A percentile compares a stretch with the other conserved stretches of the same genome.
Evolutionary conservation across 92 coral and sea anemone genomes (phyloP).

Genomic region (Meandrina meandrites): DNA sequence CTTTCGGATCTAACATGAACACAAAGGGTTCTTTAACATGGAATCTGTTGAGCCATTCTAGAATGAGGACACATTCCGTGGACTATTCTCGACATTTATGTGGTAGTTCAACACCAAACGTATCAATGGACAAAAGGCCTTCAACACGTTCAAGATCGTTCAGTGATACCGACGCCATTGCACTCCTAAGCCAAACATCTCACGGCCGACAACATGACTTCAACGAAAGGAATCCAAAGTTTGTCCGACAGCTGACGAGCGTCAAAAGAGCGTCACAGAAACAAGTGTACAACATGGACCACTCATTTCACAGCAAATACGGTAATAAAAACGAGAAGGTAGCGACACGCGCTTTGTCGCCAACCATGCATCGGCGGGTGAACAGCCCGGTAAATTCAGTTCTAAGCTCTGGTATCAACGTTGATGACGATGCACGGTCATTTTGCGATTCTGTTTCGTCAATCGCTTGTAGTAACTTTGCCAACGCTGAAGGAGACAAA

Average conservation of each 20-base stretch:
- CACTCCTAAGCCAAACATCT: neutral
- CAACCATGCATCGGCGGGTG: neutral
- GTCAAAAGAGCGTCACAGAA: neutral
- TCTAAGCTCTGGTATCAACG: neutral
- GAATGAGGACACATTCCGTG: constrained; percentile 11
- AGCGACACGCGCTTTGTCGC: neutral
- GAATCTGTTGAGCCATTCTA: neutral
- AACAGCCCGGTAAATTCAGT: neutral
- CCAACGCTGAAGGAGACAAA: neutral
- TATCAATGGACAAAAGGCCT: neutral
- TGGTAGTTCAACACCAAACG: neutral
- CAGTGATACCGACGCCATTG: constrained; percentile 16
- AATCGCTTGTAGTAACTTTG: constrained; percentile 15
- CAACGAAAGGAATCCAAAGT: neutral
- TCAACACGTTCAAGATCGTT: constrained; percentile 6
- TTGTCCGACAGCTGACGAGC: neutral
- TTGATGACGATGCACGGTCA: constrained; percentile 20
- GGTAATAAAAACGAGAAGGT: neutral
- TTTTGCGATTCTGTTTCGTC: constrained; percentile 38
- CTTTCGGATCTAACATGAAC: neutral
- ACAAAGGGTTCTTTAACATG: neutral
- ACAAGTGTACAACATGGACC: constrained; percentile 8
- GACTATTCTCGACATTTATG: constrained; percentile 37
- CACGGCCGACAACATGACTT: neutral
- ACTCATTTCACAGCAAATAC: constrained; percentile 23